A percentile compares a stretch with the other conserved stretches of the same genome.
Conservation (phyloP, 2,888 invertebrate genomes). For the Monoplex corrugatus region DNA sequence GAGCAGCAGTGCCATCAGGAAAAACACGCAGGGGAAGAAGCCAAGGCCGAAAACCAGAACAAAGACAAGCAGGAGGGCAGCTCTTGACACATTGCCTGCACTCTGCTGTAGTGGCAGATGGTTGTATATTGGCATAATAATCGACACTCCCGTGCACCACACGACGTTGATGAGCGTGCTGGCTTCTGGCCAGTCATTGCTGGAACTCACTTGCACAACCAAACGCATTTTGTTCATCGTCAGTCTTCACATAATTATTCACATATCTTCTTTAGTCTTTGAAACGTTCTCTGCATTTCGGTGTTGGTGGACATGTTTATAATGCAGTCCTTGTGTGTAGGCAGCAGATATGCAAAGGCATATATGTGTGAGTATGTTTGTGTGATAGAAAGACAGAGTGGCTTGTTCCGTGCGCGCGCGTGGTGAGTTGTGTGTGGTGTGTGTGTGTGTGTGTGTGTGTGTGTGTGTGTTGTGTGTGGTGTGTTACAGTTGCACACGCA, state of each 20-base stretch:
- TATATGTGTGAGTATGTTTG: too few species aligned
- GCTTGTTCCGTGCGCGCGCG: too few species aligned
- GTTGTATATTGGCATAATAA: neutral
- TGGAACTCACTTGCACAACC: neutral
- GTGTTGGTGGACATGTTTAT: neutral
- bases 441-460: neutral
- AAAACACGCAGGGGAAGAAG: slow-evolving; percentile 47
- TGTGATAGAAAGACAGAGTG: too few species aligned
- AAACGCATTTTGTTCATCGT: neutral
- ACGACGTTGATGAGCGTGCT: neutral
- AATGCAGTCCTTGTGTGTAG: too few species aligned
- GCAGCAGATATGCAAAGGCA: too few species aligned
- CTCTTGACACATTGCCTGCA: slow-evolving; percentile 35
- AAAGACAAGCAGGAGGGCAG: slow-evolving; percentile 52
- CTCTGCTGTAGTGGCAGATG: neutral
- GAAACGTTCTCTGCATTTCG: neutral
- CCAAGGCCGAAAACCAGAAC: slow-evolving; percentile 55
- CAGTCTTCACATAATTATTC: neutral
- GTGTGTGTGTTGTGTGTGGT: neutral
- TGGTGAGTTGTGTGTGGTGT: too few species aligned
- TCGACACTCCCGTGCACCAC: neutral
- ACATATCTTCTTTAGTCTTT: neutral
- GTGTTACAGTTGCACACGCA: neutral
- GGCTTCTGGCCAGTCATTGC: neutral
- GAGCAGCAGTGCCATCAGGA: slow-evolving; percentile 46